Conservation (phyloP, 2,113 vertebrate species). For the Scartelaos histophorus region DNA sequence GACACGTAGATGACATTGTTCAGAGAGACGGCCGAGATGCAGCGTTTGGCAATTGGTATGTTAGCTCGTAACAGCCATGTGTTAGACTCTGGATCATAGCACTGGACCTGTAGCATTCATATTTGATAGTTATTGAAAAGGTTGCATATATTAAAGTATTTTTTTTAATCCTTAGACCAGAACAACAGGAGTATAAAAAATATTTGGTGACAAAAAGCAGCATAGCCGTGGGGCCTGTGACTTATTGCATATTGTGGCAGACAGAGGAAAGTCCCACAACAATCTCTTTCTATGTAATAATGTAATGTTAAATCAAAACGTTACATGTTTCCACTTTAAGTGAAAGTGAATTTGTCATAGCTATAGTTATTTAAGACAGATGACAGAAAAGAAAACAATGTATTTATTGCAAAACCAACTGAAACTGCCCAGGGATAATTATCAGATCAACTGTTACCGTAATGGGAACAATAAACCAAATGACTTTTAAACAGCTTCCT, state of each 20-base stretch:
- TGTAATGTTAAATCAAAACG: neutral
- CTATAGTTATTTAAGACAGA: neutral
- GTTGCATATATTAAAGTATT: neutral
- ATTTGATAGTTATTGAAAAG: neutral
- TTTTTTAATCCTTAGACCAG: neutral
- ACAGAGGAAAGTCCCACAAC: too few relatives aligned
- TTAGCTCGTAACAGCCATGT: slow-evolving; percentile 91
- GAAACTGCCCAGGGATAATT: neutral
- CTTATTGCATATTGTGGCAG: neutral
- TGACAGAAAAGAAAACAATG: too few relatives aligned
- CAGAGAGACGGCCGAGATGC: slow-evolving; percentile 94
- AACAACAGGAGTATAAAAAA: neutral
- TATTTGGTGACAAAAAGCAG: neutral
- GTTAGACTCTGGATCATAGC: slow-evolving; percentile 91
- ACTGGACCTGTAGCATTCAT: slow-evolving; percentile 86
- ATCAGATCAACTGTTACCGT: neutral
- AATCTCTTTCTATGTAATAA: too few relatives aligned
- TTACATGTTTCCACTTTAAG: neutral
- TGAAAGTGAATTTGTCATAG: neutral
- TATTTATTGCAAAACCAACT: neutral
- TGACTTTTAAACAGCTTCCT: neutral
- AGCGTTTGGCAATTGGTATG: slow-evolving; percentile 96
- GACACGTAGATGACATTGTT: slow-evolving; percentile 96
- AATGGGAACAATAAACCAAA: neutral
- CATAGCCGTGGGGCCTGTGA: neutral